These are phyloP conservation scores for Hylyphantes graminicola DNA, from an alignment of 1,140 invertebrate species.

Conservation along the genomic window DNA sequence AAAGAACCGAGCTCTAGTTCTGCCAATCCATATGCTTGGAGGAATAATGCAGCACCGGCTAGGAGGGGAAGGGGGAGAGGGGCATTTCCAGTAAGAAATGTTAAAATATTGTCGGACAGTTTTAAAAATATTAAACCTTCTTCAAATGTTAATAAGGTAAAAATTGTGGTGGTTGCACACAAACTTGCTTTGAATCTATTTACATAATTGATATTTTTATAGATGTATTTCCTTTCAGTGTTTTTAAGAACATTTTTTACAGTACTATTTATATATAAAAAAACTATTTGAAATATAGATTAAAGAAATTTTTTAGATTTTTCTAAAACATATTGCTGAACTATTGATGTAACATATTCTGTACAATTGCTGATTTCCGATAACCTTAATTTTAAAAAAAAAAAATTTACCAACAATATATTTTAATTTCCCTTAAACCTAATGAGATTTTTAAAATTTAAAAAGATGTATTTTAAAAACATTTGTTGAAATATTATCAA, in stretches of 20 bases:
- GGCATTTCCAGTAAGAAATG: not conserved
- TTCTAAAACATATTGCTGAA: no score
- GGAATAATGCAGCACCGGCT: not conserved
- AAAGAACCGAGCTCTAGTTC: no score
- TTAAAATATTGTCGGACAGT: not conserved
- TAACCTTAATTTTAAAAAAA: not conserved
- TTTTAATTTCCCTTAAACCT: no score
- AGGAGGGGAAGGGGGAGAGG: constrained; percentile 6
- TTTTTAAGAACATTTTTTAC: no score
- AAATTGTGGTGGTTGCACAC: not conserved
- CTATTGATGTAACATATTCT: not conserved
- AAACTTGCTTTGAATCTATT: not conserved
- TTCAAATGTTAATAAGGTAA: not conserved
- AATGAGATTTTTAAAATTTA: no score
- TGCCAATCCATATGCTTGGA: not conserved
- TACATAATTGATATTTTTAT: not conserved
- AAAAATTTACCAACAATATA: not conserved
- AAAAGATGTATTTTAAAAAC: no score
- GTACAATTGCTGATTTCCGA: not conserved
- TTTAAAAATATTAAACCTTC: not conserved
- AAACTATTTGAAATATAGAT: no score
- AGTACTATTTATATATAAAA: no score
- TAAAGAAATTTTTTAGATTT: no score
- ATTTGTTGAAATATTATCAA: no score
- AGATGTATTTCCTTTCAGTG: no score